Conservation (phyloP, 2,113 vertebrate species). For the Tyto alba region DNA sequence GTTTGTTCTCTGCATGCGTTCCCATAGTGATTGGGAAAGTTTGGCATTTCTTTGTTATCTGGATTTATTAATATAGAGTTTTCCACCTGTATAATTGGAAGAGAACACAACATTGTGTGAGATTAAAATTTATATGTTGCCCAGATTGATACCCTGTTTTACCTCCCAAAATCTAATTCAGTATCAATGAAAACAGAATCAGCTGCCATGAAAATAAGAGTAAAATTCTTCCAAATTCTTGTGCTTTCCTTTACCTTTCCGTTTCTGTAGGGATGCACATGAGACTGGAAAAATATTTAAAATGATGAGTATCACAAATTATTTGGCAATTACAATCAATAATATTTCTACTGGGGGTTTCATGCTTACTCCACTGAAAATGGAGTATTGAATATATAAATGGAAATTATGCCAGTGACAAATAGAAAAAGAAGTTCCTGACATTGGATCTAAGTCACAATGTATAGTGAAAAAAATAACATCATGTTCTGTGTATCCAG, state of each 20-base stretch:
- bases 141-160: not conserved
- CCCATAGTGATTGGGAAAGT: not conserved
- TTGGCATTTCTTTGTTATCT: not conserved
- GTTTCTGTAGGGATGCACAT: not conserved
- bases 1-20: not conserved
- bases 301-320: not conserved
- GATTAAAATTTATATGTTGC: not conserved
- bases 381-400: not conserved
- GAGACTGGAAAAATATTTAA: not conserved
- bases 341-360: not conserved
- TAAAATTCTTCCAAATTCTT: not conserved
- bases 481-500: not conserved
- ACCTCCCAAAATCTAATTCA: not conserved
- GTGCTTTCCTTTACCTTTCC: not conserved
- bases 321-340: not conserved
- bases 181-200: not conserved
- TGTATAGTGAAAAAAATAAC: not conserved
- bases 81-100: not conserved
- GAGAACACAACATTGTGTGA: not conserved
- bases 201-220: not conserved
- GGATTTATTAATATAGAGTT: not conserved
- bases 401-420: not conserved
- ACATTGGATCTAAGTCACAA: not conserved
- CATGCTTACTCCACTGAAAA: not conserved
- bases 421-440: not conserved